These are phyloP conservation scores for Chaetogeoica ovagalla DNA, from an alignment of 2,888 invertebrate genomes.

Conservation along the genomic window DNA sequence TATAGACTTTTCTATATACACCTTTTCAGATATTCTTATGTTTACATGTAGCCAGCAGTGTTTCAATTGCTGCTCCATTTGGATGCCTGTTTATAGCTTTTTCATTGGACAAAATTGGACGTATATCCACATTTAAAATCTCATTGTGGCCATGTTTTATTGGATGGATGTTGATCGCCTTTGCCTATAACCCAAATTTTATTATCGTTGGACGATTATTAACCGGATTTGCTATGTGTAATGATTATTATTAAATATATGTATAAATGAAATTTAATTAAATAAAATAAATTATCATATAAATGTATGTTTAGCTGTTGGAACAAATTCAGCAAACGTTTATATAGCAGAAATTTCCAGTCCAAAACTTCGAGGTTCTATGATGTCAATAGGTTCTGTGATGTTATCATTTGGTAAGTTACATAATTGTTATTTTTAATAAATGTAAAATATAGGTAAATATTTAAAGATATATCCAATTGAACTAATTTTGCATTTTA, in stretches of 20 bases:
- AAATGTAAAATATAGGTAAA: not conserved
- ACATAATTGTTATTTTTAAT: not conserved
- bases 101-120: conserved; percentile 42
- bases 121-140: conserved; percentile 41
- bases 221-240: conserved; percentile 52
- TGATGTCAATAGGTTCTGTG: conserved; percentile 65
- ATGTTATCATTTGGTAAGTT: conserved; percentile 64
- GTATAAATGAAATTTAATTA: not conserved
- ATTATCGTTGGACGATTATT: conserved; percentile 49
- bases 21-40: conserved; percentile 31
- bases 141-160: conserved; percentile 50
- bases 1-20: conserved; percentile 20
- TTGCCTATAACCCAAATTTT: conserved; percentile 14
- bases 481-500: not conserved
- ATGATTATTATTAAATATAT: not conserved
- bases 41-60: conserved; percentile 46
- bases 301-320: conserved; percentile 60
- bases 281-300: not conserved
- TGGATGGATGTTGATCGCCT: conserved; percentile 50
- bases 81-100: conserved; percentile 44
- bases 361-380: conserved; percentile 65
- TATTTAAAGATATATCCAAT: not conserved
- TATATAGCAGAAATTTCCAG: conserved; percentile 67
- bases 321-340: conserved; percentile 66
- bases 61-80: conserved; percentile 45